Percentiles rank a stretch among this genome's conserved stretches.
These are phyloP conservation scores for Dynastes grantii DNA, from an alignment of 2,888 invertebrate genomes.

Conservation along the genomic window DNA sequence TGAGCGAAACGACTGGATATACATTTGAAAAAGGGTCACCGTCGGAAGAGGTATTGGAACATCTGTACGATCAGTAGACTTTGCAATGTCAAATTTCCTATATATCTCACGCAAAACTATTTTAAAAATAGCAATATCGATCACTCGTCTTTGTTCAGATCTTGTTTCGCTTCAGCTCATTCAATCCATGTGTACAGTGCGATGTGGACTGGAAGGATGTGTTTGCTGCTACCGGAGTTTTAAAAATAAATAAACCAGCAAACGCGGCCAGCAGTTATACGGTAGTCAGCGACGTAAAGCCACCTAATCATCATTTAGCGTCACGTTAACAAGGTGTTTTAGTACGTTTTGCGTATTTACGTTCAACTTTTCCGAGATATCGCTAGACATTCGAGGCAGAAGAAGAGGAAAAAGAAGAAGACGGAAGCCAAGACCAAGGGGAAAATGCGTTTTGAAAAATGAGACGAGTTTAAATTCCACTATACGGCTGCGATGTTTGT, in stretches of 20 bases:
- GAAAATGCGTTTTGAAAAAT: neutral
- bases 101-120: neutral
- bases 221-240: slow-evolving; percentile 1
- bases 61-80: neutral
- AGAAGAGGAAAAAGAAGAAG: neutral
- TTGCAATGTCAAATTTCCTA: neutral
- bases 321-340: slow-evolving; percentile 35
- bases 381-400: neutral
- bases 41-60: neutral
- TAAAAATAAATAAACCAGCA: slow-evolving; percentile 21
- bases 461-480: slow-evolving; percentile 15
- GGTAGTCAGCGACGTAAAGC: slow-evolving; percentile 21
- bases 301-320: slow-evolving; percentile 35
- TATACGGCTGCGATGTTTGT: neutral
- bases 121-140: slow-evolving; percentile 3
- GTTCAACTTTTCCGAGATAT: neutral
- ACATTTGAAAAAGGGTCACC: slow-evolving; percentile 13
- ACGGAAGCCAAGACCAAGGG: neutral
- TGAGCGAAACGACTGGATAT: slow-evolving; percentile 21
- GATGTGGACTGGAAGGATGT: neutral
- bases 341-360: slow-evolving; percentile 32
- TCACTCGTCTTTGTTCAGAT: neutral
- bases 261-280: neutral
- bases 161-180: slow-evolving; percentile 2
- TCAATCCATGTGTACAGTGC: neutral